Evolutionary conservation across 1,140 invertebrate genomes (phyloP), one percentile per base, ranked within the genome.

Genomic region (Drosophila bifasciata): DNA sequence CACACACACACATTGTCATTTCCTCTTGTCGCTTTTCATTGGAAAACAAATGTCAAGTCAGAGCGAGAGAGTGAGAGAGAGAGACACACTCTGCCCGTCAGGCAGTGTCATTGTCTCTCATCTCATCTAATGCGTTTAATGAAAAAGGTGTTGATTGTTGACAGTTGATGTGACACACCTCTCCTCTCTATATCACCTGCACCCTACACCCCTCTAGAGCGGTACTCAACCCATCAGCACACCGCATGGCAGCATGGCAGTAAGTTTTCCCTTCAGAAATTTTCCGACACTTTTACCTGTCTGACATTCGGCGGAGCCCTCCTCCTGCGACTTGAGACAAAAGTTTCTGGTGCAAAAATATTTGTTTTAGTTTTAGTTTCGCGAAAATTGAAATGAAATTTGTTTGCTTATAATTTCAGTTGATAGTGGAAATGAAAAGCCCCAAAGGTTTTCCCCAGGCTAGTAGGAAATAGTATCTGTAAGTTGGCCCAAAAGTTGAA

Each of bases 111-210:
- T 73, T 74, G 70, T 73, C 68, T 73, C 68, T 59, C 69, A 85
- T 67, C 80, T 72, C 81, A 73, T 74, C 83, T 88, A 88, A 88
- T 88, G 83, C 83, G 79, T 78, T 88, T 88, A 88, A 88, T 88
- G 83, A 88, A 88, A 88, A 88, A 88, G 78, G 83, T 88, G 83
- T 88, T 88, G 83, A 88, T 88, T 88, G 83, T 83, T 88, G 81
- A 86, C 81, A 73, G 80, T 70, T 69, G 51, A 67, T 61, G 75
- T 67, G 62, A 21, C 49, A 68, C 64, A 68, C 48, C 15, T 15
- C 62, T 43, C 17, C 16, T 19, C 1, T 21, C 19, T 21, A 21
- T 21, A 21, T 21, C 45, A 25, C 21, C 53, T 40, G 43, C 39
- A 13, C 5, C 3, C 19, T n/a, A n/a, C n/a, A n/a, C 32, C 5